Conservation (phyloP, 2,888 invertebrate species). For the Agriopis leucophaearia region DNA sequence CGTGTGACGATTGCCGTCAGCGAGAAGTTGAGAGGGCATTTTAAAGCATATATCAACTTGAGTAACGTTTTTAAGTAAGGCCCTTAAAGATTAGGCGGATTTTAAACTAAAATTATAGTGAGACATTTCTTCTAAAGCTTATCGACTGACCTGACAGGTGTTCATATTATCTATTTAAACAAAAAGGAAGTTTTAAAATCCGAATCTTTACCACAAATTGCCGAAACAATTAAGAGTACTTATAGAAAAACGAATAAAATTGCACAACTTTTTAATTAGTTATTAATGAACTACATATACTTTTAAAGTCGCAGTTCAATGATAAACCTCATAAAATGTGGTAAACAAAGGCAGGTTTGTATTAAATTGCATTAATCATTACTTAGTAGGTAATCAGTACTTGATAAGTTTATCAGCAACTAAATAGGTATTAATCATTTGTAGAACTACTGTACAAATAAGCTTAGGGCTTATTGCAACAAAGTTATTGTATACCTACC, state of each 20-base stretch:
- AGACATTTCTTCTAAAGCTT: no score
- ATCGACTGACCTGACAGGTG: no score
- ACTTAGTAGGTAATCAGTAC: constrained; percentile 27
- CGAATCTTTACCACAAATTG: not conserved
- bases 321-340: constrained; percentile 15
- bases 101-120: no score
- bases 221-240: constrained; percentile 33
- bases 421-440: constrained; percentile 17
- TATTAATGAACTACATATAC: constrained; percentile 32
- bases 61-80: no score
- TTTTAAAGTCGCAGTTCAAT: constrained; percentile 37
- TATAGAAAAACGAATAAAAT: constrained; percentile 43
- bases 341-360: constrained; percentile 30
- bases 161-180: no score
- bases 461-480: constrained; percentile 6
- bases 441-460: constrained; percentile 6
- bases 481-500: not conserved
- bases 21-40: no score
- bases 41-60: no score
- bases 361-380: constrained; percentile 25
- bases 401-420: constrained; percentile 25
- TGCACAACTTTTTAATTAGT: constrained; percentile 43
- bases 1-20: no score
- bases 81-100: no score
- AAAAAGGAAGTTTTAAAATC: not conserved